phyloP scores from a whole-genome alignment of 2,113 vertebrate species.

The Platichthys stellatus region DNA sequence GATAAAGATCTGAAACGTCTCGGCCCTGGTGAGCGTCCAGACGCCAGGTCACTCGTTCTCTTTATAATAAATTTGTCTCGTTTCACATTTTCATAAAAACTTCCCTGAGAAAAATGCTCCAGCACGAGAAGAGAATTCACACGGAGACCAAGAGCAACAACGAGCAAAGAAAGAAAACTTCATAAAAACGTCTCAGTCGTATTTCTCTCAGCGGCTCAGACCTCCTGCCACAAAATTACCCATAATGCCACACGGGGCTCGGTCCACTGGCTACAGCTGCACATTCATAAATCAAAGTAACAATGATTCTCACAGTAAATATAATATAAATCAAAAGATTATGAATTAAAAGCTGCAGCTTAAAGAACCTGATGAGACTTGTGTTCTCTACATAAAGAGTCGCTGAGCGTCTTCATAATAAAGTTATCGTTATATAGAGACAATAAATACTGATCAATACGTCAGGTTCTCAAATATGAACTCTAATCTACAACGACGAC shows the following conservation, averaged over 20 bases:
- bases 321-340: slow-evolving; percentile 6
- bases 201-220: slow-evolving; percentile 61
- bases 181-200: slow-evolving; percentile 34
- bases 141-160: slow-evolving; percentile 21
- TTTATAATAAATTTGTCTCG: slow-evolving; percentile 51
- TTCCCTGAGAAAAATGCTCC: slow-evolving; percentile 52
- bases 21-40: not conserved
- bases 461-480: not conserved
- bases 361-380: not conserved
- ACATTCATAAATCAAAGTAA: slow-evolving; percentile 31
- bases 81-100: slow-evolving; percentile 55
- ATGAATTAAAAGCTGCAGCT: slow-evolving; percentile 10
- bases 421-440: not conserved
- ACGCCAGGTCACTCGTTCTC: slow-evolving; percentile 36
- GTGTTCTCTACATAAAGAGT: too few species aligned
- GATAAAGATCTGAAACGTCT: too few species aligned
- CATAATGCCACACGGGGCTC: slow-evolving; percentile 12
- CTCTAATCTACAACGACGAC: not conserved
- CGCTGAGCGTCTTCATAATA: not conserved
- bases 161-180: slow-evolving; percentile 46
- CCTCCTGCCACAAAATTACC: slow-evolving; percentile 32
- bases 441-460: too few species aligned
- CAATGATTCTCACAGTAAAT: not conserved
- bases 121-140: slow-evolving; percentile 38
- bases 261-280: slow-evolving; percentile 10